A percentile compares a stretch with the other conserved stretches of the same genome.
phyloP scores from a whole-genome alignment of 2,888 invertebrate species.

The Trypoxylon attenuatum region DNA sequence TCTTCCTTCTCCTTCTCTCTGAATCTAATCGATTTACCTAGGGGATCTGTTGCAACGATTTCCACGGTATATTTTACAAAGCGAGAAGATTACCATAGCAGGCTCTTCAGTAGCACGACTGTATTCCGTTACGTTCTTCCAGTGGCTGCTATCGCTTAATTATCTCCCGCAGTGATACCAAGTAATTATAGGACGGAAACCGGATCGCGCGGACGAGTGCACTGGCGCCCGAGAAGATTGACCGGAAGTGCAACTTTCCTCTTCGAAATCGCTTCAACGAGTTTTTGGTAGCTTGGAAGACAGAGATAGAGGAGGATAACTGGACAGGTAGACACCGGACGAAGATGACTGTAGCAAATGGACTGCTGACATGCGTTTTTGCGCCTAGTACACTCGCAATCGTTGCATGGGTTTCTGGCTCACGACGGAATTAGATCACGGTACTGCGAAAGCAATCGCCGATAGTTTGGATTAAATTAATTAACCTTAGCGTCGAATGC shows the following conservation, averaged over 20 bases:
- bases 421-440: too few relatives aligned
- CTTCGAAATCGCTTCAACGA: slow-evolving; percentile 27
- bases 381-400: too few relatives aligned
- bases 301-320: not conserved
- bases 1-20: not conserved
- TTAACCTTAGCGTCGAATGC: too few relatives aligned
- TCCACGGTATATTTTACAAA: not conserved
- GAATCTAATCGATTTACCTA: not conserved
- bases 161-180: slow-evolving; percentile 60
- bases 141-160: slow-evolving; percentile 56
- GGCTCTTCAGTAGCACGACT: not conserved
- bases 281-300: slow-evolving; percentile 17
- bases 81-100: not conserved
- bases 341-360: slow-evolving; percentile 16
- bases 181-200: slow-evolving; percentile 40
- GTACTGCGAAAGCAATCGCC: too few relatives aligned
- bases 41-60: not conserved
- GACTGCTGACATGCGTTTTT: too few relatives aligned
- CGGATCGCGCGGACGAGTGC: slow-evolving; percentile 47
- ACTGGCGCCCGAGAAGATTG: slow-evolving; percentile 39
- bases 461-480: too few relatives aligned
- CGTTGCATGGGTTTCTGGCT: too few relatives aligned
- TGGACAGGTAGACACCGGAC: slow-evolving; percentile 9
- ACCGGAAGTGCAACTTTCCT: slow-evolving; percentile 55
- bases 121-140: slow-evolving; percentile 6